These are phyloP conservation scores for Desoria tigrina DNA, from an alignment of 2,888 invertebrate genomes.

Conservation along the genomic window DNA sequence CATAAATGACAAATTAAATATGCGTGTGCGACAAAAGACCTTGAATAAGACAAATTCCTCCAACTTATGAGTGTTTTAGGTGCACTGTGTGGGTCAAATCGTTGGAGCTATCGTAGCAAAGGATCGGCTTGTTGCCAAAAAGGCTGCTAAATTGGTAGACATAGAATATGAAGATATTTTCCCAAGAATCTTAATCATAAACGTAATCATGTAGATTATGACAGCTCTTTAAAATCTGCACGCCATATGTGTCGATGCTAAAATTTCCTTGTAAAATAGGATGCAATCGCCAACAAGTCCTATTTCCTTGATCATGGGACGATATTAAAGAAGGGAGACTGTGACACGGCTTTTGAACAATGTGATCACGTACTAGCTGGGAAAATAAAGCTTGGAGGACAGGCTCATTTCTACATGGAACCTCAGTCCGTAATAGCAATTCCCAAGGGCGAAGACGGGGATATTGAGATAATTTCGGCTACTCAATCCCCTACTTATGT, in stretches of 20 bases:
- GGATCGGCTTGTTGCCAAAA: conserved; percentile 76
- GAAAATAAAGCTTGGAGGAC: conserved; percentile 77
- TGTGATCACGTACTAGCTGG: conserved; percentile 64
- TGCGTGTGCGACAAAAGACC: no score
- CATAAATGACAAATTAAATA: not conserved
- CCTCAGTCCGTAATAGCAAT: conserved; percentile 63
- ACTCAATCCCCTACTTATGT: conserved; percentile 72
- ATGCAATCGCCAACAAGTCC: conserved; percentile 78
- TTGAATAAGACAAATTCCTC: not conserved
- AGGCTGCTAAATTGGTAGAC: conserved; percentile 77
- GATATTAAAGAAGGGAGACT: conserved; percentile 61
- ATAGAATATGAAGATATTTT: conserved; percentile 78
- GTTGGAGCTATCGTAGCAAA: conserved; percentile 78
- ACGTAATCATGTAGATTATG: no score
- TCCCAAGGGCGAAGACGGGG: conserved; percentile 71
- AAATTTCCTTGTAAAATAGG: conserved; percentile 55
- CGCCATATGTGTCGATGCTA: not conserved
- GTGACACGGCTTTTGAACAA: conserved; percentile 67
- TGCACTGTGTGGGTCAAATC: conserved; percentile 75
- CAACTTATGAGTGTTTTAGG: conserved; percentile 55
- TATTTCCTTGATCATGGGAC: conserved; percentile 58
- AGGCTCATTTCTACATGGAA: conserved; percentile 97
- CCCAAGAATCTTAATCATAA: conserved; percentile 79
- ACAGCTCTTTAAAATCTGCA: conserved; percentile 33
- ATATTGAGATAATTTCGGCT: conserved; percentile 80